These are phyloP conservation scores for Maconellicoccus hirsutus DNA, from an alignment of 1,140 invertebrate genomes.

Conservation along the genomic window DNA sequence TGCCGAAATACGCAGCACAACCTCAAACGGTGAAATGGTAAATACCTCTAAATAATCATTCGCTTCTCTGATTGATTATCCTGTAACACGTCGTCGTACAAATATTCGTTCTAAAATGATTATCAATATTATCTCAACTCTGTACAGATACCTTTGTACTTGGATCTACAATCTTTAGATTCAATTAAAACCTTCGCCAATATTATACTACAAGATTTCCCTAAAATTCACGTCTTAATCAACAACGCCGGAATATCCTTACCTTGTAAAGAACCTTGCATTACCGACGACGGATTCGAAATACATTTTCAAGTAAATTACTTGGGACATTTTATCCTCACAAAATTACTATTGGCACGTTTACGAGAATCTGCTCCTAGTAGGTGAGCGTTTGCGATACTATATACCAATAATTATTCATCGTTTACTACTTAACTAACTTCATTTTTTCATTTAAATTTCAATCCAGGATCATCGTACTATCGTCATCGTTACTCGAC, in stretches of 20 bases:
- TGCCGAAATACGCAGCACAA: constrained; percentile 44
- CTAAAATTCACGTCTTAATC: constrained; percentile 55
- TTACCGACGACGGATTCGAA: constrained; percentile 72
- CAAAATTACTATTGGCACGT: constrained; percentile 54
- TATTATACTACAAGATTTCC: constrained; percentile 46
- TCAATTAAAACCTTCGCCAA: constrained; percentile 58
- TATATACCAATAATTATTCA: too few relatives aligned
- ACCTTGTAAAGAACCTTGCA: constrained; percentile 38
- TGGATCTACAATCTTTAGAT: constrained; percentile 56
- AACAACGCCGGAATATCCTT: constrained; percentile 62
- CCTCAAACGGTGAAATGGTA: constrained; percentile 47
- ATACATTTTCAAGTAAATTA: constrained; percentile 69
- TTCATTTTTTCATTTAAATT: constrained; percentile 25
- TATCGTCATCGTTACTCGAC: constrained; percentile 45
- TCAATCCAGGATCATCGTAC: constrained; percentile 43
- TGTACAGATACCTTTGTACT: constrained; percentile 53
- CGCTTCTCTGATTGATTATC: neutral
- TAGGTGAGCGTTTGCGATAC: constrained; percentile 43
- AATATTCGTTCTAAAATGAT: too few relatives aligned
- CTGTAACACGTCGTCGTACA: neutral
- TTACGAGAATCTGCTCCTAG: constrained; percentile 38
- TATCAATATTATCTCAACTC: too few relatives aligned
- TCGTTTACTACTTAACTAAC: too few relatives aligned
- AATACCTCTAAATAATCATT: too few relatives aligned
- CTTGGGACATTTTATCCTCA: constrained; percentile 73